Conservation (phyloP, 1,140 invertebrate genomes). For the Eurosta solidaginis region DNA sequence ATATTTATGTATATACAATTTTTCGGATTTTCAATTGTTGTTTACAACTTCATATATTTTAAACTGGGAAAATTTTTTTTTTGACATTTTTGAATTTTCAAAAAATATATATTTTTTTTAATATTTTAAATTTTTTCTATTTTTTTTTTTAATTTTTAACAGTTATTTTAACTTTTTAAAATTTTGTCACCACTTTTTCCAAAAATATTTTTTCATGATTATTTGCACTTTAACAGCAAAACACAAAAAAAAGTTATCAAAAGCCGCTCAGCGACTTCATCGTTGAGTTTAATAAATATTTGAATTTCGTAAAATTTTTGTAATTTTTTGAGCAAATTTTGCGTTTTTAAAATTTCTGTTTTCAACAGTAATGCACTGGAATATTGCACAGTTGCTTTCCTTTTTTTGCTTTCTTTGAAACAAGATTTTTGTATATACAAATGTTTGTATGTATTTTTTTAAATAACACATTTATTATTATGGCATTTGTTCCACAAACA, state of each 20-base stretch:
- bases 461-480: background rate
- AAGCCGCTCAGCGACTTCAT: constrained; percentile 3
- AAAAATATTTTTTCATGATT: no score
- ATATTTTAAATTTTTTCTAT: no score
- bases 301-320: background rate
- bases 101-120: no score
- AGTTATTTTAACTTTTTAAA: background rate
- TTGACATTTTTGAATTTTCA: no score
- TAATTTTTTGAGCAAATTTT: background rate
- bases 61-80: no score
- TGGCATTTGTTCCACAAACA: background rate
- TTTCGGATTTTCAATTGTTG: no score
- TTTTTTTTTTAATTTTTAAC: background rate
- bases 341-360: constrained; percentile 11
- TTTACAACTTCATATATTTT: no score
- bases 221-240: no score
- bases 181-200: background rate
- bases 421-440: background rate
- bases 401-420: background rate
- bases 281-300: background rate
- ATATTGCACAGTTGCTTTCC: background rate
- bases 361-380: background rate
- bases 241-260: background rate
- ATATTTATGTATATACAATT: no score
- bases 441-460: background rate